These are phyloP conservation scores for Capromys pilorides DNA, from an alignment of 2,797 vertebrate genomes.

Conservation along the genomic window DNA sequence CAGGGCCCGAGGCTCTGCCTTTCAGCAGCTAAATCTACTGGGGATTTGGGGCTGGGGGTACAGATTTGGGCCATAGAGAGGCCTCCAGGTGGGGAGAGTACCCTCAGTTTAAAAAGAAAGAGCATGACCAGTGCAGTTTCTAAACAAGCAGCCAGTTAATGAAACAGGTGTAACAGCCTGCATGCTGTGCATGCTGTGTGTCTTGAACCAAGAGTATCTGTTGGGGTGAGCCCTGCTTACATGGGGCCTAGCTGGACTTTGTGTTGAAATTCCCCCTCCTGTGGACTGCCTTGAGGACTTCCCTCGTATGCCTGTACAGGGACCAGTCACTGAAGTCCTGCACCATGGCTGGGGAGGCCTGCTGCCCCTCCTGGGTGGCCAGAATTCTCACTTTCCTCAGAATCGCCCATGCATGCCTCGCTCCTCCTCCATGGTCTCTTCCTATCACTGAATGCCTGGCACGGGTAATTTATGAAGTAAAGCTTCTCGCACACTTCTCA, in stretches of 20 bases:
- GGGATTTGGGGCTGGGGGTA: too few species aligned
- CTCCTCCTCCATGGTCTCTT: too few species aligned
- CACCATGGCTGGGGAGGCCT: too few species aligned
- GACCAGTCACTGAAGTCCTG: neutral
- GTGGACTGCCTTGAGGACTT: too few species aligned
- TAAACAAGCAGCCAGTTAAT: neutral
- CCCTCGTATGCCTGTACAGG: neutral
- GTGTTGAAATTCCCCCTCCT: fast-evolving
- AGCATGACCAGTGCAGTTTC: fast-evolving
- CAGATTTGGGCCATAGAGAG: neutral
- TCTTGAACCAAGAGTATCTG: fast-evolving
- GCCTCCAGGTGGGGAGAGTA: neutral
- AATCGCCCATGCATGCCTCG: fast-evolving
- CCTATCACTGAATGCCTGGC: neutral
- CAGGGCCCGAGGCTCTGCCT: neutral
- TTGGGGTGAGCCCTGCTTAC: fast-evolving
- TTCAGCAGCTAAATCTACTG: neutral
- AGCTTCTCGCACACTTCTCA: neutral
- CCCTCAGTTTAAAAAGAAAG: neutral
- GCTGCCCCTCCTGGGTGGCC: neutral
- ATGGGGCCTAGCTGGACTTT: fast-evolving
- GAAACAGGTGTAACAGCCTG: fast-evolving
- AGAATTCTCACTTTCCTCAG: neutral
- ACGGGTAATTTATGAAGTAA: neutral
- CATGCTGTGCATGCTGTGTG: neutral